Evolutionary conservation across 2,888 invertebrate species (phyloP).

Genomic region (Ypsolopha scabrella): DNA sequence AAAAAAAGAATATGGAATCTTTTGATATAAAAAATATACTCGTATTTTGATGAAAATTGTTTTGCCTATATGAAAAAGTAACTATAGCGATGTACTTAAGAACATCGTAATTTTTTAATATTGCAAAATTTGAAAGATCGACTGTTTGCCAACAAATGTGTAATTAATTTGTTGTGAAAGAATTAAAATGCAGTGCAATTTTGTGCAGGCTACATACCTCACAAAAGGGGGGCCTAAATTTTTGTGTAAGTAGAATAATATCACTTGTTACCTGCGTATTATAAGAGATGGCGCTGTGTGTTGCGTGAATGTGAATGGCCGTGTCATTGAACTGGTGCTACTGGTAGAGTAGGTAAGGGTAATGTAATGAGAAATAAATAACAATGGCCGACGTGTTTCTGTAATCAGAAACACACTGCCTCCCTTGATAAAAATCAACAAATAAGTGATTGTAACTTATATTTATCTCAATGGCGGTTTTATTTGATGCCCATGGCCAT

Average conservation of each 20-base stretch:
- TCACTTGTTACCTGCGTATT: constrained; percentile 22
- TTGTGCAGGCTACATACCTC: constrained; percentile 23
- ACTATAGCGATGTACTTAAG: too few relatives aligned
- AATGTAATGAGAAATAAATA: constrained; percentile 3
- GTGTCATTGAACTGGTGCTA: constrained; percentile 59
- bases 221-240: constrained; percentile 24
- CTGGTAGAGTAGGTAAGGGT: too few relatives aligned
- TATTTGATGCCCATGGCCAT: background rate
- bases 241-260: constrained; percentile 49
- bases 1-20: too few relatives aligned
- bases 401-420: background rate
- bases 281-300: constrained; percentile 56
- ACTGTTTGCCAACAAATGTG: constrained; percentile 43
- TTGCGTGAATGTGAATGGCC: constrained; percentile 15
- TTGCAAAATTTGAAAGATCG: too few relatives aligned
- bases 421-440: background rate
- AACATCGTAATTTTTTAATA: too few relatives aligned
- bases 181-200: constrained; percentile 20
- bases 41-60: too few relatives aligned
- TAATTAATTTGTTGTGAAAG: constrained; percentile 21
- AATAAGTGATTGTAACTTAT: background rate
- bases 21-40: too few relatives aligned
- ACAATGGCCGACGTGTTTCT: background rate
- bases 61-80: too few relatives aligned
- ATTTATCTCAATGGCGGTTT: background rate